These are phyloP conservation scores for Xenus cinereus DNA, from an alignment of 2,113 vertebrate species.

Conservation along the genomic window DNA sequence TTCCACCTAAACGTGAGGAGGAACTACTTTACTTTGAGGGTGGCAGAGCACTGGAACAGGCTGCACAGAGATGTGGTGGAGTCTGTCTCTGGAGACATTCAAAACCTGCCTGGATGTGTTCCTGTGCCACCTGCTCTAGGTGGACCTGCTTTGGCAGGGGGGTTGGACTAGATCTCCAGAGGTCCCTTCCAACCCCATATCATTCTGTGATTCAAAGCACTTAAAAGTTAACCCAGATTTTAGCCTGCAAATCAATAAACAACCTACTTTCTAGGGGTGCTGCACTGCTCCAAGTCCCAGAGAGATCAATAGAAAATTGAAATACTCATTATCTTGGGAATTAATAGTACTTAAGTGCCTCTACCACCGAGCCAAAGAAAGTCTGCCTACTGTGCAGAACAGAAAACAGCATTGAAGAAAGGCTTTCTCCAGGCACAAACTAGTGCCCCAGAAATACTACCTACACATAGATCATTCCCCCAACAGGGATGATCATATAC, in stretches of 20 bases:
- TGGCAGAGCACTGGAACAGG: too few species aligned
- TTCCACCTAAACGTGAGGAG: too few species aligned
- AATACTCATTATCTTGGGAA: background rate
- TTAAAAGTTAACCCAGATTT: background rate
- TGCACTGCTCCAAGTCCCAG: too few species aligned
- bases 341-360: background rate
- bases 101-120: too few species aligned
- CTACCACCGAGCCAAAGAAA: accelerated
- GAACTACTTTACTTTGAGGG: too few species aligned
- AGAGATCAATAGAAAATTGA: background rate
- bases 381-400: background rate
- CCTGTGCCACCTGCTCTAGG: too few species aligned
- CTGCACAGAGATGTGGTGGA: too few species aligned
- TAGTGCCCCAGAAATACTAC: background rate
- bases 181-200: too few species aligned
- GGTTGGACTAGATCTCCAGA: too few species aligned
- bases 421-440: background rate
- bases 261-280: too few species aligned
- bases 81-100: too few species aligned
- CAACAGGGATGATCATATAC: background rate
- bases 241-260: background rate
- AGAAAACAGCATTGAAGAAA: background rate
- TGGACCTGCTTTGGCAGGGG: too few species aligned
- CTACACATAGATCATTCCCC: background rate
- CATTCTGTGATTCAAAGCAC: background rate